Evolutionary conservation across 2,113 vertebrate species (phyloP).

Genomic region (Ictidomys tridecemlineatus): DNA sequence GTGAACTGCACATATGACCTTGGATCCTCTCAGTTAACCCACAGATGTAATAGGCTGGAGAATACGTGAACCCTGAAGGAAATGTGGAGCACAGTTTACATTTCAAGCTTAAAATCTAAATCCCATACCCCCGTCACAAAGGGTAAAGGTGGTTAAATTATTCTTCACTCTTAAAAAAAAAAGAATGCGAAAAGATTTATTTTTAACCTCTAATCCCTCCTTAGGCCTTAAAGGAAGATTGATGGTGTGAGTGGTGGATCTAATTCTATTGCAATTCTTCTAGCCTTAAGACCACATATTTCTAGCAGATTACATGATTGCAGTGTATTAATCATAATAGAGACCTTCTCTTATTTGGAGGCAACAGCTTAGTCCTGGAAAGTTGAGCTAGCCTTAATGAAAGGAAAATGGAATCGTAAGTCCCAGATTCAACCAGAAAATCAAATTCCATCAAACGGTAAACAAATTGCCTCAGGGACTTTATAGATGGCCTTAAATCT

Average conservation of each 20-base stretch:
- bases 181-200: slow-evolving; percentile 63
- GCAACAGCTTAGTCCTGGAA: neutral
- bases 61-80: neutral
- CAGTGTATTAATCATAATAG: slow-evolving; percentile 13
- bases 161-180: slow-evolving; percentile 43
- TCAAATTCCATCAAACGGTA: slow-evolving; percentile 20
- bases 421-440: slow-evolving; percentile 62
- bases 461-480: slow-evolving; percentile 23
- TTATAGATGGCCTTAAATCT: neutral
- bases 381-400: neutral
- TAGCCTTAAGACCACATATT: slow-evolving; percentile 42
- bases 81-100: neutral
- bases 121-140: neutral
- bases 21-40: neutral
- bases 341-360: slow-evolving; percentile 16
- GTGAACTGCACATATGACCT: no score
- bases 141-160: slow-evolving; percentile 31
- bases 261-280: slow-evolving; percentile 43
- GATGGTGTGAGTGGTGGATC: slow-evolving; percentile 31
- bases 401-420: neutral
- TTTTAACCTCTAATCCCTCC: slow-evolving; percentile 58
- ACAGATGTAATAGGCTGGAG: no score
- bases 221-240: slow-evolving; percentile 62
- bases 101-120: slow-evolving; percentile 13
- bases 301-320: slow-evolving; percentile 52